Percentiles rank a stretch among this genome's conserved stretches.
Conservation (phyloP, 2,888 invertebrate genomes). For the Metopia argyrocephala region DNA sequence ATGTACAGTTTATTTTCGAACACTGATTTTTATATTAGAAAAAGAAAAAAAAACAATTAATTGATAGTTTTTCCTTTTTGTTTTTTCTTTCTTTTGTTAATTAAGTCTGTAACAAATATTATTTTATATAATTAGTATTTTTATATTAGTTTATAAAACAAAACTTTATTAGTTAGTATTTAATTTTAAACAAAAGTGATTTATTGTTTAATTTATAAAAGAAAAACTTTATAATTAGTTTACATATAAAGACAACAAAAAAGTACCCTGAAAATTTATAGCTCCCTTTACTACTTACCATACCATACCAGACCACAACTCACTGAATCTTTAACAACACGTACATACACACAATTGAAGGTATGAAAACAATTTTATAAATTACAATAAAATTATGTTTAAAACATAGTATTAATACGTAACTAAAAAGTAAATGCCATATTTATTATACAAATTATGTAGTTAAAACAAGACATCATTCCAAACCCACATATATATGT, state of each 20-base stretch:
- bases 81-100: constrained; percentile 20
- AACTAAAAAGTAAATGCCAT: too few relatives aligned
- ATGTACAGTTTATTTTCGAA: too few relatives aligned
- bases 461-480: too few relatives aligned
- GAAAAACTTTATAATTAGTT: constrained; percentile 27
- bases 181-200: constrained; percentile 61
- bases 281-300: constrained; percentile 23
- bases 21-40: constrained; percentile 24
- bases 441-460: too few relatives aligned
- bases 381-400: too few relatives aligned
- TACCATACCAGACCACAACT: constrained; percentile 12
- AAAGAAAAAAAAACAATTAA: constrained; percentile 10
- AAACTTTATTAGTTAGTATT: constrained; percentile 51
- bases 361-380: constrained; percentile 6
- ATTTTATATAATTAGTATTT: constrained; percentile 10
- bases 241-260: constrained; percentile 21
- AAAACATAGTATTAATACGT: too few relatives aligned
- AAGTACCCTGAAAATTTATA: neutral
- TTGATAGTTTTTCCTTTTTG: neutral
- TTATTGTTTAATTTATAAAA: constrained; percentile 59
- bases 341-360: neutral
- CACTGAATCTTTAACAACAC: constrained; percentile 2
- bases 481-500: too few relatives aligned
- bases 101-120: constrained; percentile 16
- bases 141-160: constrained; percentile 32